Base-by-base conservation (phyloP, 30 jellyfish, hydroid and myxozoan genomes). In the Turritopsis rubra region DNA sequence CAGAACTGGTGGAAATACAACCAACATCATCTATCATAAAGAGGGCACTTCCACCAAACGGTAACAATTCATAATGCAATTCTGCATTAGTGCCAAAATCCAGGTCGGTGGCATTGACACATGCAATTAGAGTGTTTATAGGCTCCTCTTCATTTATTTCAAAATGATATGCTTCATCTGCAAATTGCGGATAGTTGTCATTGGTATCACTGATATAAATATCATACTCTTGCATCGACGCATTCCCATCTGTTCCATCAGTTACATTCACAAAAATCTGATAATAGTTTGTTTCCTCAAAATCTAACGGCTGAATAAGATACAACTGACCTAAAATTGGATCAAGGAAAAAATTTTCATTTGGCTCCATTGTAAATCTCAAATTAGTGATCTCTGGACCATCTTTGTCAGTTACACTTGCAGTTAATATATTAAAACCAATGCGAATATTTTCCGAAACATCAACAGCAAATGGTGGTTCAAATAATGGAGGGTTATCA, bases 401-500 rank as follows among this genome's bases (percentile, higher is more conserved):
- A 68, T 68, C 77, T 68, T 23, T 22, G 21, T 68, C 77, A n/a
- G 28, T 7, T n/a, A 68, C 77, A n/a, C 9, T 68, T 68, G 77
- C 31, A 23, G 28, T 68, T 23, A 68, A 68, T 16, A 68, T 27
- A n/a, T 8, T 23, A 22, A 9, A n/a, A 68, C 77, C 77, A 68
- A 68, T 27, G 16, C 31, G 30, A 68, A 68, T 87, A 70, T 94
- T 79, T 66, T 94, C 99, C 13, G 27, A 65, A 18, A 94, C 83
- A 27, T 23, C 27, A 1, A 88, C 95, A 23, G 31, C 30, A 81
- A 85, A 54, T 8, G 97, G 90, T 41, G 66, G 66, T 52, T 71
- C 88, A 82, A 94, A 94, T 83, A 85, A 28, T 29, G 99, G 99
- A 18, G 88, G 88, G 73, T 94, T 91, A 80, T 94, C 85, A 73